Conservation (phyloP, 2,888 invertebrate species). For the Orthosia gothica region DNA sequence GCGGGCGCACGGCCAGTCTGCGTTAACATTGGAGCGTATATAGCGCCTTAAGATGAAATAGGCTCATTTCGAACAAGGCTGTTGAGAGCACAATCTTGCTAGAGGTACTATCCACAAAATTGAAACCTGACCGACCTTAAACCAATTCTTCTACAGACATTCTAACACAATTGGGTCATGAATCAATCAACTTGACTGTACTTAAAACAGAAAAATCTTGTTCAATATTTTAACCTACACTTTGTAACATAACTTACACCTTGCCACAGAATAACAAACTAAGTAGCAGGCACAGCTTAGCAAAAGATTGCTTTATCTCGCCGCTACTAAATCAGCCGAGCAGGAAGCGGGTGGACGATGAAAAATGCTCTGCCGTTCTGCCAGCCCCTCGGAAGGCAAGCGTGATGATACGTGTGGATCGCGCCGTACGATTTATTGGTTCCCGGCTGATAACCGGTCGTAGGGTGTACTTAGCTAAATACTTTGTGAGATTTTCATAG, state of each 20-base stretch:
- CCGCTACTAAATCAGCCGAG: slow-evolving; percentile 76
- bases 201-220: neutral
- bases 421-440: slow-evolving; percentile 71
- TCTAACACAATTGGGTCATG: no score
- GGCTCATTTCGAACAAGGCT: neutral
- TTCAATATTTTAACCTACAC: slow-evolving; percentile 14
- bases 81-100: no score
- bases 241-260: slow-evolving; percentile 17
- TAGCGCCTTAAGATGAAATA: neutral
- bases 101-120: no score
- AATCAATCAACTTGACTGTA: no score
- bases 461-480: slow-evolving; percentile 62
- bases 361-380: slow-evolving; percentile 77
- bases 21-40: no score
- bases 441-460: slow-evolving; percentile 49
- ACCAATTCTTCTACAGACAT: no score
- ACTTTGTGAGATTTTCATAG: slow-evolving; percentile 52
- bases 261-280: slow-evolving; percentile 25
- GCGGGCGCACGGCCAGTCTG: no score
- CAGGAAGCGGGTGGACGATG: slow-evolving; percentile 78
- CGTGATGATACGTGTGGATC: slow-evolving; percentile 75
- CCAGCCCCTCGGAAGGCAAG: slow-evolving; percentile 65
- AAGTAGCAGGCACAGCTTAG: slow-evolving; percentile 60
- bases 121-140: no score
- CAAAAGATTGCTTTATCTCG: slow-evolving; percentile 77